Evolutionary conservation across 2,113 vertebrate genomes (phyloP).

Genomic region (Triplophysa rosa): DNA sequence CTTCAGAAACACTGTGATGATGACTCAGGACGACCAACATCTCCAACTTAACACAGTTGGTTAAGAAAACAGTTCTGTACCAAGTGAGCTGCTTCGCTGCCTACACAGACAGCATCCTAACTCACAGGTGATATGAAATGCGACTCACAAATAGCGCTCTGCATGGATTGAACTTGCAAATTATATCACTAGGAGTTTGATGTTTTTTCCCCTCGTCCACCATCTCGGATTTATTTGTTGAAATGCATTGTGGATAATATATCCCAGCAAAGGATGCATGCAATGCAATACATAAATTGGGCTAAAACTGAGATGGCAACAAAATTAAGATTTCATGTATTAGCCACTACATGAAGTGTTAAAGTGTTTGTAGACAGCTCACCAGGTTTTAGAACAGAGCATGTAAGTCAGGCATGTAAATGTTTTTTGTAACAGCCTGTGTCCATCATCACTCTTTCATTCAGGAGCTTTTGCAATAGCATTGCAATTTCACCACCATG

Average conservation of each 20-base stretch:
- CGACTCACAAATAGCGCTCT: too few relatives aligned
- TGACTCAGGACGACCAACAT: slow-evolving; percentile 26
- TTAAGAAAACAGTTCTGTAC: slow-evolving; percentile 1
- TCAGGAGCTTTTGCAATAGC: slow-evolving; percentile 49
- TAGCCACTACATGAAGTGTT: too few relatives aligned
- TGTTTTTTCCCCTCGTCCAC: too few relatives aligned
- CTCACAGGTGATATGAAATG: too few relatives aligned
- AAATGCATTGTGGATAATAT: background rate
- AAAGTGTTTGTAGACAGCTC: background rate
- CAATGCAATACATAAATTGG: too few relatives aligned
- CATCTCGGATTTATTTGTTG: background rate
- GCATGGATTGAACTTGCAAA: too few relatives aligned
- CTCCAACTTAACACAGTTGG: background rate
- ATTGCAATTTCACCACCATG: slow-evolving; percentile 63
- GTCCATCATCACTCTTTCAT: slow-evolving; percentile 35
- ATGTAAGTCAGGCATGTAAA: background rate
- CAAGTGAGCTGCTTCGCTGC: background rate
- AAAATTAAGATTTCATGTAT: too few relatives aligned
- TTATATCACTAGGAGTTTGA: too few relatives aligned
- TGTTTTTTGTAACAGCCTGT: slow-evolving; percentile 17
- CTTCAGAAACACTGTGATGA: slow-evolving; percentile 64
- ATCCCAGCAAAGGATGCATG: background rate
- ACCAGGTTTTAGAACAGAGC: slow-evolving; percentile 16
- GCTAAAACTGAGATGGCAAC: too few relatives aligned
- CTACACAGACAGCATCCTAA: background rate